phyloP scores from a whole-genome alignment of 2,797 vertebrate genomes.

The Loris lydekkerianus region DNA sequence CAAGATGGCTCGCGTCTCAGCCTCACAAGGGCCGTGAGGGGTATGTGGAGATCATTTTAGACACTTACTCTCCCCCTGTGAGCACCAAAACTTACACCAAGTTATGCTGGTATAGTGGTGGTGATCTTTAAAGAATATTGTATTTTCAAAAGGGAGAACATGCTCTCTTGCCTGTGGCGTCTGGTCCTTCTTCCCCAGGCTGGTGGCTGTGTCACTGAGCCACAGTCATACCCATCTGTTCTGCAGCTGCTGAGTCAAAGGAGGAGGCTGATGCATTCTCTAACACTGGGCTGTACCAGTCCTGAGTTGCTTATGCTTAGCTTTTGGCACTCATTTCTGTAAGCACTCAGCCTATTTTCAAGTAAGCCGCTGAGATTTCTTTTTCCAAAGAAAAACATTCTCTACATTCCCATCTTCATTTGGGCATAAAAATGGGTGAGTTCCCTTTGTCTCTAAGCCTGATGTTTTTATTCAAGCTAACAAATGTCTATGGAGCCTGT shows the following conservation, averaged over 20 bases:
- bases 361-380: slow-evolving; percentile 82
- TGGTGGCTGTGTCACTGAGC: slow-evolving; percentile 66
- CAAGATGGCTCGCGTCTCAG: slow-evolving; percentile 56
- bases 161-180: slow-evolving; percentile 17
- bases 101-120: neutral
- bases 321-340: slow-evolving; percentile 76
- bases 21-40: neutral
- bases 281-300: neutral
- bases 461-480: slow-evolving; percentile 42
- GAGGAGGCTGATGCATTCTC: slow-evolving; percentile 69
- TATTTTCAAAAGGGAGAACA: slow-evolving; percentile 51
- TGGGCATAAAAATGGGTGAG: slow-evolving; percentile 60
- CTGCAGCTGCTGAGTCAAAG: slow-evolving; percentile 84
- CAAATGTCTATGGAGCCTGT: neutral
- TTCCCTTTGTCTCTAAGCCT: slow-evolving; percentile 63
- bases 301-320: slow-evolving; percentile 64
- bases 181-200: neutral
- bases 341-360: slow-evolving; percentile 72
- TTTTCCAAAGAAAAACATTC: slow-evolving; percentile 85
- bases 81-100: slow-evolving; percentile 10
- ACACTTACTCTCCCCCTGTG: neutral
- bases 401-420: slow-evolving; percentile 85
- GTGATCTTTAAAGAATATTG: slow-evolving; percentile 45
- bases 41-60: neutral
- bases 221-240: slow-evolving; percentile 83